Base-by-base conservation (phyloP, 2,113 vertebrate species). In the Silurus glanis region DNA sequence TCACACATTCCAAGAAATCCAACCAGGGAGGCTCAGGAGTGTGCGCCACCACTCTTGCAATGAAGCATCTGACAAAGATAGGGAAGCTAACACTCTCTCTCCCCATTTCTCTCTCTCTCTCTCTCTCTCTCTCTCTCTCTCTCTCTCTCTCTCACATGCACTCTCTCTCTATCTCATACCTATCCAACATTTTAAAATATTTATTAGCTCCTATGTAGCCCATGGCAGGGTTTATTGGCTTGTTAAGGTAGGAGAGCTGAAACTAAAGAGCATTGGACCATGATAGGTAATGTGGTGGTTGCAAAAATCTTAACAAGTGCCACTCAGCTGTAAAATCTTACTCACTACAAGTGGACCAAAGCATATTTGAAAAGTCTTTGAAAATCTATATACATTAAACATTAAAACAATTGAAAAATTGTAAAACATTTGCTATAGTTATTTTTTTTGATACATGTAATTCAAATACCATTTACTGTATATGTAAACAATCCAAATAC, bases 1-100 rank as follows among this genome's bases (percentile, higher is more conserved):
- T 94, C 95, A 95, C 94, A 94, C 94, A 96, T 95, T 95, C 95
- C 94, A 95, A 95, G 94, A 94, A 95, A 95, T 95, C 94, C 93
- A 94, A 95, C 92, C 93, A 95, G 94, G 78, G 95, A 95, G 94
- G 94, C 93, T 93, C 92, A 92, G 92, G 94, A 95, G 94, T 94
- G 94, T 94, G 94, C 93, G 93, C 92, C 94, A 93, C 88, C 87
- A 87, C 80, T 90, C 85, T 88, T 85, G 47, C 76, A 89, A 86
- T 86, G 51, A 85, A 93, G 92, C 87, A 92, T 87, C 90, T 93
- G 94, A 94, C 94, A 92, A 91, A 87, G 84, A 85, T 76, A 86
- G 79, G 82, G 88, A 91, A 80, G 74, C 51, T 83, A 75, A 85
- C 82, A 82, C 84, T 61, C 64, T 85, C 82, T 82, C 85, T 80